These are phyloP conservation scores for Bufotes viridis DNA, from an alignment of 2,797 vertebrate genomes.

Conservation along the genomic window DNA sequence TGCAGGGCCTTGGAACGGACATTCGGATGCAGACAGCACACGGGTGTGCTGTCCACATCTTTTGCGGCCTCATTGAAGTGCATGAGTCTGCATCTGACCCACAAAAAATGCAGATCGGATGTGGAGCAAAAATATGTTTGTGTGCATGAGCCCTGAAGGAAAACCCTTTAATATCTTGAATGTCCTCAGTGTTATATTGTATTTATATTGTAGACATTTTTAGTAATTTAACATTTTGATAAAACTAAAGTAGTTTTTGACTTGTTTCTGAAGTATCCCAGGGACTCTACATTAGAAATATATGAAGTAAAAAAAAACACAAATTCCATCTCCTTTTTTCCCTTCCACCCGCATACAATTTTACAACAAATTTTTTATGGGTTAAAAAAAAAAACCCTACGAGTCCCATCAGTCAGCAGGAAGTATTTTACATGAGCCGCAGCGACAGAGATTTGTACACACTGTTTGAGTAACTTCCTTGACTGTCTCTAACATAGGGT, in stretches of 20 bases:
- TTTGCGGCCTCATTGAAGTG: no score
- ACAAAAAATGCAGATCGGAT: no score
- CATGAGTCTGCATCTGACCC: no score
- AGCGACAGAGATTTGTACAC: not conserved
- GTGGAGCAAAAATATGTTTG: no score
- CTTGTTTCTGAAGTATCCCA: not conserved
- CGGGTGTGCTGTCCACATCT: no score
- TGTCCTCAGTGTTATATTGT: no score
- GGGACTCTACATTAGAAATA: conserved; percentile 16
- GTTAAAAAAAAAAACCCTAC: not conserved
- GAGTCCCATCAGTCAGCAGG: not conserved
- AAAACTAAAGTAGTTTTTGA: not conserved
- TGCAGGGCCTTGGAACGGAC: no score
- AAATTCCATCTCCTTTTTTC: not conserved
- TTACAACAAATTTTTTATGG: not conserved
- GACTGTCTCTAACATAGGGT: not conserved
- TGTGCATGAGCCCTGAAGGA: no score
- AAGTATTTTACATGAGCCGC: conserved; percentile 13
- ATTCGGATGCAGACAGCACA: no score
- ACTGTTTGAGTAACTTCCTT: conserved; percentile 2
- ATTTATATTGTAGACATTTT: no score
- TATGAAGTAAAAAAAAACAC: not conserved
- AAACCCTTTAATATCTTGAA: no score
- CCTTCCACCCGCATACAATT: not conserved
- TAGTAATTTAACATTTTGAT: no score